These are phyloP conservation scores for Gephyroberyx darwinii DNA, from an alignment of 2,797 vertebrate genomes.

Conservation along the genomic window DNA sequence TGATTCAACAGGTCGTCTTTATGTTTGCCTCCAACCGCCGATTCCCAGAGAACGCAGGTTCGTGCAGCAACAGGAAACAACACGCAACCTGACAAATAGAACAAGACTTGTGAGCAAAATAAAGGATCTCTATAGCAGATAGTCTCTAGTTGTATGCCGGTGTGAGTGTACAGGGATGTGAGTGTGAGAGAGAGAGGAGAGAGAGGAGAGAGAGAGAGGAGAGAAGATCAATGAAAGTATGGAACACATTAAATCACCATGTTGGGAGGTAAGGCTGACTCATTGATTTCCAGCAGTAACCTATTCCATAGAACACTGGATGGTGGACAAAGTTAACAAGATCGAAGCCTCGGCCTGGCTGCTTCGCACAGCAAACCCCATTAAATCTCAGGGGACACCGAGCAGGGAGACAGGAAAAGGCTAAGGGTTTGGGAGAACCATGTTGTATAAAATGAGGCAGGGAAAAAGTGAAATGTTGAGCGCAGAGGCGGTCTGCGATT, in stretches of 20 bases:
- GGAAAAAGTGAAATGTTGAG: constrained; percentile 13
- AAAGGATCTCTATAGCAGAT: constrained; percentile 4
- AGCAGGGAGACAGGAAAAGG: constrained; percentile 17
- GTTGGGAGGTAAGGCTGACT: constrained; percentile 60
- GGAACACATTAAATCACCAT: constrained; percentile 64
- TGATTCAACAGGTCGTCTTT: constrained; percentile 44
- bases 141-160: constrained; percentile 27
- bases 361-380: constrained; percentile 46
- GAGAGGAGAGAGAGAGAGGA: constrained; percentile 1
- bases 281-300: constrained; percentile 61
- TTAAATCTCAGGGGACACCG: constrained; percentile 38
- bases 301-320: constrained; percentile 53
- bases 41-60: constrained; percentile 12
- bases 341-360: constrained; percentile 44
- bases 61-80: constrained; percentile 10
- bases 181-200: not conserved
- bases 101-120: not conserved
- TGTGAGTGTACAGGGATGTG: not conserved
- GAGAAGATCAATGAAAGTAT: constrained; percentile 61
- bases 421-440: constrained; percentile 8
- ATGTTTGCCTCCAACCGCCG: constrained; percentile 25
- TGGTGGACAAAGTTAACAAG: constrained; percentile 62
- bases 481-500: not conserved
- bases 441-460: constrained; percentile 25
- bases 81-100: constrained; percentile 9